phyloP scores from a whole-genome alignment of 37 sponge, comb jelly and placozoan genomes.

The Haliclona indistincta region DNA sequence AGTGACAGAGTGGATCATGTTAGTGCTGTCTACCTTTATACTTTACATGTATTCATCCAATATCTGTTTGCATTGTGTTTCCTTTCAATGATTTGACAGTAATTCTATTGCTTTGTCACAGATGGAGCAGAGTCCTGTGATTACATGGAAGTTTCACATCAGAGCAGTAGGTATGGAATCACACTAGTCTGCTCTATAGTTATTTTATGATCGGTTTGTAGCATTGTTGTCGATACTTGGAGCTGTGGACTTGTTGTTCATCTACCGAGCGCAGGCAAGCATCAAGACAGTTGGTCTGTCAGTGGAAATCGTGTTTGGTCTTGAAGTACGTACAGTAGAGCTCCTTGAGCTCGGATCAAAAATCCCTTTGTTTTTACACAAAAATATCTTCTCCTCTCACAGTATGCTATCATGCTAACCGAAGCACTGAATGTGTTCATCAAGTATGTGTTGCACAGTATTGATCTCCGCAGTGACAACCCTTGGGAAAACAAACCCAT shows the following conservation, averaged over 20 bases:
- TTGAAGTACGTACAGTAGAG: constrained; percentile 73
- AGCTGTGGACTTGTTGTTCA: constrained; percentile 48
- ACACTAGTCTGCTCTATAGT: neutral
- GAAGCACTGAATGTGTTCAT: constrained; percentile 56
- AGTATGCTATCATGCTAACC: constrained; percentile 93
- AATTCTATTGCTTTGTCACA: constrained; percentile 9
- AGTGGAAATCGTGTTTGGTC: constrained; percentile 92
- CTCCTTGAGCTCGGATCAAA: too few relatives aligned
- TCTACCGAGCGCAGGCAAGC: constrained; percentile 29
- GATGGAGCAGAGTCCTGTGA: constrained; percentile 97
- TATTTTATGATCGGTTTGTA: constrained; percentile 20
- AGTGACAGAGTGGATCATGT: constrained; percentile 91
- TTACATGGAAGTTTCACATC: constrained; percentile 83
- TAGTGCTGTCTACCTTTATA: constrained; percentile 11
- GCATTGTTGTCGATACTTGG: constrained; percentile 54
- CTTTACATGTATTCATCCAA: neutral
- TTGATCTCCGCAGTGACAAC: constrained; percentile 90
- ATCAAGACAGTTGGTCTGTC: constrained; percentile 65
- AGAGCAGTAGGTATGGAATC: constrained; percentile 50
- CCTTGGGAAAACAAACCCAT: constrained; percentile 99
- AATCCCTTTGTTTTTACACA: neutral
- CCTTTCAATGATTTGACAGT: neutral
- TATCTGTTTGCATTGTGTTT: neutral
- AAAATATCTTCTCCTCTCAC: constrained; percentile 22
- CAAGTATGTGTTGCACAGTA: constrained; percentile 91